Percentiles rank a stretch among this genome's conserved stretches.
phyloP scores from a whole-genome alignment of 2,888 invertebrate species.

The Tipula unca region DNA sequence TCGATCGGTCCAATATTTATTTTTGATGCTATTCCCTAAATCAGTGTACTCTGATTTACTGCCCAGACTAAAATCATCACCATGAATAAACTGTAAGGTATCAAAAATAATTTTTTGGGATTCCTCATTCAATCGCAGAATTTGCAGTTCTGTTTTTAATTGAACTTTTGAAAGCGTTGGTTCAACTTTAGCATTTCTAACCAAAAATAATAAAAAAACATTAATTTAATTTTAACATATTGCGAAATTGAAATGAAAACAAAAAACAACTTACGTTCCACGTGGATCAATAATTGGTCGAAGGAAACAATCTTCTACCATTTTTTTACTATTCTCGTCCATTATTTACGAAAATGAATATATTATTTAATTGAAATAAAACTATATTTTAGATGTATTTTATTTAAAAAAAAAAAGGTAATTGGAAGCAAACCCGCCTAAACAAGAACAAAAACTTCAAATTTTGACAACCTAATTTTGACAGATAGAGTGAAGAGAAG shows the following conservation, averaged over 20 bases:
- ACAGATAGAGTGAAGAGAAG: neutral
- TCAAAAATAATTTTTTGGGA: conserved; percentile 66
- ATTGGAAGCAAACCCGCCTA: neutral
- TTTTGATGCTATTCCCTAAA: conserved; percentile 56
- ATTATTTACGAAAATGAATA: conserved; percentile 34
- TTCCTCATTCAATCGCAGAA: conserved; percentile 56
- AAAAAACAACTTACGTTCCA: conserved; percentile 45
- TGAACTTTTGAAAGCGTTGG: conserved; percentile 44
- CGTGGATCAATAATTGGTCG: conserved; percentile 53
- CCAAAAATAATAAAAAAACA: no score
- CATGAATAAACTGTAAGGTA: conserved; percentile 64
- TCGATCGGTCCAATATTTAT: conserved; percentile 68
- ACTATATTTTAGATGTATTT: neutral
- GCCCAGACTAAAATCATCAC: conserved; percentile 54
- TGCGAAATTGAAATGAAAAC: neutral
- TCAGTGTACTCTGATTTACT: conserved; percentile 54
- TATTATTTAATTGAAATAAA: neutral
- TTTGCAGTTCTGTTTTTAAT: conserved; percentile 68
- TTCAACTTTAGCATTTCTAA: conserved; percentile 39
- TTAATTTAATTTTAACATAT: conserved; percentile 15
- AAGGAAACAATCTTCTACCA: conserved; percentile 56
- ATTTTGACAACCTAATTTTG: neutral
- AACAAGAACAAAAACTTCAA: neutral
- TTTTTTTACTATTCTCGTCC: conserved; percentile 50
- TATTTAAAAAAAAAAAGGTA: neutral